Percentiles rank a stretch among this genome's conserved stretches.
phyloP scores from a whole-genome alignment of 2,888 invertebrate genomes.

The Petrophora chlorosata region DNA sequence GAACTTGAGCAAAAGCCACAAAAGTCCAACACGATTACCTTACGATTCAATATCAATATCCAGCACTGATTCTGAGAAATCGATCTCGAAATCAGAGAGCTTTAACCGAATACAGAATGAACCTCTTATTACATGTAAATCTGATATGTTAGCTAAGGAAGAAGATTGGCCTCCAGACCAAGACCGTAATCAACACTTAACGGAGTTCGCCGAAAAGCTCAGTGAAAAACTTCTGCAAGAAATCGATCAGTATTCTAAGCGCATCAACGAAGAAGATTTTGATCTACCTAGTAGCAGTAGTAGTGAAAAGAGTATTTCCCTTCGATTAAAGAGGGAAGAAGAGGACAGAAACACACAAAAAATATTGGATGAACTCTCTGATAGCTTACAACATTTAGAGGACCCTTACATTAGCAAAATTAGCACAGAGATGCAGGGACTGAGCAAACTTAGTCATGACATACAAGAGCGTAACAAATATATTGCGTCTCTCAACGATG shows the following conservation, averaged over 20 bases:
- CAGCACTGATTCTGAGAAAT: conserved; percentile 80
- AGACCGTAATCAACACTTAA: conserved; percentile 87
- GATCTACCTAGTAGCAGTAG: conserved; percentile 79
- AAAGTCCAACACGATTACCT: conserved; percentile 75
- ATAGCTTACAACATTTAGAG: conserved; percentile 82
- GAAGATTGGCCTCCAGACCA: conserved; percentile 84
- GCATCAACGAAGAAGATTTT: conserved; percentile 80
- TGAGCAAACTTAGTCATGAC: conserved; percentile 83
- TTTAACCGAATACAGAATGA: conserved; percentile 80
- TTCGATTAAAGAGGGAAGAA: conserved; percentile 75
- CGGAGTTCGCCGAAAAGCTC: conserved; percentile 92
- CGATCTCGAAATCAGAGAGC: conserved; percentile 80
- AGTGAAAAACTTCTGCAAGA: conserved; percentile 91
- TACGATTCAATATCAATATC: conserved; percentile 79
- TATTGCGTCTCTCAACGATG: conserved; percentile 80
- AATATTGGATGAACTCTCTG: conserved; percentile 75
- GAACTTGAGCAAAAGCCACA: conserved; percentile 71
- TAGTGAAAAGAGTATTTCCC: conserved; percentile 80
- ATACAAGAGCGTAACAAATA: conserved; percentile 84
- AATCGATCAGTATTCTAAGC: conserved; percentile 86
- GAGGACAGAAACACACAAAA: conserved; percentile 78
- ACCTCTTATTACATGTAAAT: conserved; percentile 78
- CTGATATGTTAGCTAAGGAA: conserved; percentile 75
- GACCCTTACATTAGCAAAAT: conserved; percentile 85
- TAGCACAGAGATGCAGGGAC: conserved; percentile 83